Percentiles rank a stretch among this genome's conserved stretches.
Evolutionary conservation across 2,113 vertebrate genomes (phyloP).

Genomic region (Nerophis ophidion): DNA sequence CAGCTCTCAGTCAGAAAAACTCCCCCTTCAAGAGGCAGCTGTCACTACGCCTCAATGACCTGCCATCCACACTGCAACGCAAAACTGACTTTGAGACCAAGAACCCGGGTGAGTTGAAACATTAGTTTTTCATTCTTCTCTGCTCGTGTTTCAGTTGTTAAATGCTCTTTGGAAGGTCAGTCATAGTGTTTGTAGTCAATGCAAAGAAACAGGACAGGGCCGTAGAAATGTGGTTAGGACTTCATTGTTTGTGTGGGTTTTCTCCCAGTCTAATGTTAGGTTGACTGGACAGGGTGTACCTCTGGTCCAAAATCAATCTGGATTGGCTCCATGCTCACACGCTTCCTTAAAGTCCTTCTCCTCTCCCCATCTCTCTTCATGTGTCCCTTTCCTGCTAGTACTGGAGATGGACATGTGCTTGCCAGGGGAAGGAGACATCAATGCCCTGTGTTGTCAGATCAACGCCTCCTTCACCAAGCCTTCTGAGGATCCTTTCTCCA

Average conservation of each 20-base stretch:
- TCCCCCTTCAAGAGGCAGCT: constrained; percentile 91
- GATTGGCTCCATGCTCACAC: neutral
- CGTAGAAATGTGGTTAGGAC: too few species aligned
- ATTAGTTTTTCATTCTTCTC: neutral
- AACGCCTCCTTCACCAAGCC: constrained; percentile 78
- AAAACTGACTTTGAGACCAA: constrained; percentile 80
- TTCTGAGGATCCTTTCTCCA: constrained; percentile 68
- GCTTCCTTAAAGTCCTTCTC: neutral
- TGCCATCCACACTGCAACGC: constrained; percentile 86
- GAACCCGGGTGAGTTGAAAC: constrained; percentile 73
- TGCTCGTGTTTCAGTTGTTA: neutral
- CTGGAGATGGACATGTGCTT: constrained; percentile 76
- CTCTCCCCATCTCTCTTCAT: neutral
- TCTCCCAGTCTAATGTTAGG: too few species aligned
- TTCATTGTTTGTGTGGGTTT: too few species aligned
- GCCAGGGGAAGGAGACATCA: constrained; percentile 72
- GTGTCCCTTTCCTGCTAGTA: constrained; percentile 44
- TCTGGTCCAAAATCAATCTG: too few species aligned
- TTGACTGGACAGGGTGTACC: too few species aligned
- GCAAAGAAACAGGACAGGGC: too few species aligned
- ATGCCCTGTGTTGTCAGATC: constrained; percentile 81
- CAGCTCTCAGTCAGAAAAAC: constrained; percentile 87
- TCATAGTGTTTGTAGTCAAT: neutral
- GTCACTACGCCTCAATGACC: constrained; percentile 86
- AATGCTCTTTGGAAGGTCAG: neutral